These are phyloP conservation scores for Rhodophaea formosa DNA, from an alignment of 2,888 invertebrate genomes.

Conservation along the genomic window DNA sequence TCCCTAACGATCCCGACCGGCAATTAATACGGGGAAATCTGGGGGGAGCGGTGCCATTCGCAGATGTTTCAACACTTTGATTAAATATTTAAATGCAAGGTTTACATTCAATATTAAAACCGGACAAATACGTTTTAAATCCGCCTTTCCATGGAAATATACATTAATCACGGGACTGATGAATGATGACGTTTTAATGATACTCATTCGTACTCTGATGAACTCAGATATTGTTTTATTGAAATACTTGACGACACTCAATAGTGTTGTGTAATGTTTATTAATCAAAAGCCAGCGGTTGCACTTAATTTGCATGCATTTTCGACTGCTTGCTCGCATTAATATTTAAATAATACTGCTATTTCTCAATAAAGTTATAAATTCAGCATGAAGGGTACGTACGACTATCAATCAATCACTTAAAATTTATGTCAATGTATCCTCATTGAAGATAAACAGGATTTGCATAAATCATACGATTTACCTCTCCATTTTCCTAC, in stretches of 20 bases:
- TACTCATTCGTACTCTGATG: not conserved
- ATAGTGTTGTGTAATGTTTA: not conserved
- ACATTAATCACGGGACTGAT: not conserved
- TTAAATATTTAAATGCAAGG: conserved; percentile 10
- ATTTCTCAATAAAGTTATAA: too few species aligned
- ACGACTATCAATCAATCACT: too few species aligned
- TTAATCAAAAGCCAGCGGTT: too few species aligned
- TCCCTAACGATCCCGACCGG: conserved; percentile 4
- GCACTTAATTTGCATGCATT: too few species aligned
- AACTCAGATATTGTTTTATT: not conserved
- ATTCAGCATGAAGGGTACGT: too few species aligned
- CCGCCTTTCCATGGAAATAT: not conserved
- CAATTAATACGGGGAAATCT: conserved; percentile 12
- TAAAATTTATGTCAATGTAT: too few species aligned
- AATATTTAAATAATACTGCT: too few species aligned
- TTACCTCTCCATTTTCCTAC: too few species aligned
- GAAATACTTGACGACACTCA: not conserved
- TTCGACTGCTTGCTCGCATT: too few species aligned
- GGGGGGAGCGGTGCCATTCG: conserved; percentile 10
- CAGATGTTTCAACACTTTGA: conserved; percentile 14
- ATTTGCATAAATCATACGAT: too few species aligned
- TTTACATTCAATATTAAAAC: conserved; percentile 6
- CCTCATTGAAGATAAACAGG: too few species aligned
- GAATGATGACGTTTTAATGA: not conserved
- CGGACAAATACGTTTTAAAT: not conserved